A percentile compares a stretch with the other conserved stretches of the same genome.
Conservation (phyloP, 2,888 invertebrate genomes). For the Polymixis lichenea region DNA sequence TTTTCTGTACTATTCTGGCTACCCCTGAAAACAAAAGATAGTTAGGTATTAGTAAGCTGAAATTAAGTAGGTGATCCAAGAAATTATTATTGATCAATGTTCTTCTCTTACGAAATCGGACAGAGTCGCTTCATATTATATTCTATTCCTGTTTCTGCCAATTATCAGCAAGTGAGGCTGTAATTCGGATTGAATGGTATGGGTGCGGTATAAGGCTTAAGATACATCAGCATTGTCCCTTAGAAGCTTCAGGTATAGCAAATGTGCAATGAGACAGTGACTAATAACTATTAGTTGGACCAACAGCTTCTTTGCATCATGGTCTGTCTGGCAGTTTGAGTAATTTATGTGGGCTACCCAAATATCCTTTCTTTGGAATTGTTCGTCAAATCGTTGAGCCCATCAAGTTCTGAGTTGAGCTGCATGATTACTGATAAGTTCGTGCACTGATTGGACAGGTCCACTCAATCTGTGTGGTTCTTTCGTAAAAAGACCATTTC, state of each 20-base stretch:
- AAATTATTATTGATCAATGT: background rate
- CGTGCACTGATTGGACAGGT: no score
- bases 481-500: no score
- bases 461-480: no score
- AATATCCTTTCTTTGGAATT: no score
- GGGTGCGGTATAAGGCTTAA: background rate
- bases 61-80: background rate
- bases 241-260: background rate
- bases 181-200: background rate
- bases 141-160: background rate
- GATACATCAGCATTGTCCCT: background rate
- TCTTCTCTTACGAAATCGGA: background rate
- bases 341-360: no score
- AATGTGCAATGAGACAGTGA: background rate
- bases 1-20: slow-evolving; percentile 86
- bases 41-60: background rate
- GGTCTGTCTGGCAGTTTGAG: no score
- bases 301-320: background rate
- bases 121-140: background rate
- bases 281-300: no score
- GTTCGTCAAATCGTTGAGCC: no score
- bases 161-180: no score
- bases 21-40: slow-evolving; percentile 75
- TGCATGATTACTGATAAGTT: no score
- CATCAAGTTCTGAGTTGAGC: no score